Conservation (phyloP, 2,888 invertebrate species). For the Escarpia spicata region DNA sequence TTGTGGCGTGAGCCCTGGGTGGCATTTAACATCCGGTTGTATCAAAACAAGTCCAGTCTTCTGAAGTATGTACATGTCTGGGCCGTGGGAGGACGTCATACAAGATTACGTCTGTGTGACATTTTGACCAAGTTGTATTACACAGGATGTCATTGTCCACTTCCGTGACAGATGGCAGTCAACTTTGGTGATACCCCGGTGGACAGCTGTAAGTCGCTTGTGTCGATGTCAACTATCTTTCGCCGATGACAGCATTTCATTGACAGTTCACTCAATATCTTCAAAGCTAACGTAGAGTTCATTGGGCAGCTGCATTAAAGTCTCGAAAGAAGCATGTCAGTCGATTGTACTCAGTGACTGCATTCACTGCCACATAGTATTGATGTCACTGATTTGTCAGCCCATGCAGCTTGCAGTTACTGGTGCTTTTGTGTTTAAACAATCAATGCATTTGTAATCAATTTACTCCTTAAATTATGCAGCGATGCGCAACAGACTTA, state of each 20-base stretch:
- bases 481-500: background rate
- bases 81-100: no score
- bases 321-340: background rate
- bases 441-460: background rate
- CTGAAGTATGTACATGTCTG: no score
- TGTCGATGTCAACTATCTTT: background rate
- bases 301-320: background rate
- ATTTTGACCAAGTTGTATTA: background rate
- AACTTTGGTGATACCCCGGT: background rate
- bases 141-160: slow-evolving; percentile 3
- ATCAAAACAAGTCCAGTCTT: no score
- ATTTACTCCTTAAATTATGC: background rate
- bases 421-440: background rate
- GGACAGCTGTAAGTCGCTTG: background rate
- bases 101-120: background rate
- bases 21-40: no score
- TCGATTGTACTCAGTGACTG: background rate
- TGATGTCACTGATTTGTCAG: background rate
- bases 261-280: background rate
- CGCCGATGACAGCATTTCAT: background rate
- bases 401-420: background rate
- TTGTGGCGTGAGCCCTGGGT: no score
- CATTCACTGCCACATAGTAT: background rate
- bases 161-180: slow-evolving; percentile 9
- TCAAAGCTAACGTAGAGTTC: background rate